These are phyloP conservation scores for Bujurquina vittata DNA, from an alignment of 2,113 vertebrate genomes.

Conservation along the genomic window DNA sequence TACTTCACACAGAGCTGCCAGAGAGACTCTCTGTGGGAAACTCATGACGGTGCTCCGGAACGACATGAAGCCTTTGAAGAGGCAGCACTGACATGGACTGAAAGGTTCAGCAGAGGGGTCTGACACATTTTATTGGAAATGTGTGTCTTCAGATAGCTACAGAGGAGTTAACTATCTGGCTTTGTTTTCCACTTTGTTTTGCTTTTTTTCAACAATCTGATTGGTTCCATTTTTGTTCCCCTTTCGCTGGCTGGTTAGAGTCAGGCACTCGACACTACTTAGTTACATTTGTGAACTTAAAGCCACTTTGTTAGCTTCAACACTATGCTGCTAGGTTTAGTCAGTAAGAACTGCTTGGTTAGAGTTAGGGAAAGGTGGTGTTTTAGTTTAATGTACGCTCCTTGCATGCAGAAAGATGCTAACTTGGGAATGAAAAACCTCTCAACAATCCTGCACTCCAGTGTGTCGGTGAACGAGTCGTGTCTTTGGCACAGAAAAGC, in stretches of 20 bases:
- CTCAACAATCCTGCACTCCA: background rate
- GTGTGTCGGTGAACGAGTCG: background rate
- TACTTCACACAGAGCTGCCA: background rate
- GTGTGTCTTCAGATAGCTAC: background rate
- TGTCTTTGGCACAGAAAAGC: background rate
- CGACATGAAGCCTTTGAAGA: background rate
- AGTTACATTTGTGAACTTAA: background rate
- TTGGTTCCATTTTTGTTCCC: no score
- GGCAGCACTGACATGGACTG: background rate
- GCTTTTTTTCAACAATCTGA: no score
- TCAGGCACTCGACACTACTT: no score
- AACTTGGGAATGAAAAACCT: background rate
- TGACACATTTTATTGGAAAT: background rate
- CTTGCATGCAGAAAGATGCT: background rate
- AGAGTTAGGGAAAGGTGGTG: background rate
- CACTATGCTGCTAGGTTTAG: background rate
- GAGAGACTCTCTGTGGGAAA: constrained; percentile 40
- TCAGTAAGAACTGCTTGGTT: background rate
- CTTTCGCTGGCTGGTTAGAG: no score
- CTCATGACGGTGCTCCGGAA: constrained; percentile 18
- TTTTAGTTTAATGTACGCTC: background rate
- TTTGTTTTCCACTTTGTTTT: no score
- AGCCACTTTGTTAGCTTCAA: no score
- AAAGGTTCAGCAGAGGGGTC: background rate
- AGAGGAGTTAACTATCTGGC: background rate